Percentiles rank a stretch among this genome's conserved stretches.
Evolutionary conservation across 2,797 vertebrate species (phyloP).

Genomic region (Sebastes trivittatus): DNA sequence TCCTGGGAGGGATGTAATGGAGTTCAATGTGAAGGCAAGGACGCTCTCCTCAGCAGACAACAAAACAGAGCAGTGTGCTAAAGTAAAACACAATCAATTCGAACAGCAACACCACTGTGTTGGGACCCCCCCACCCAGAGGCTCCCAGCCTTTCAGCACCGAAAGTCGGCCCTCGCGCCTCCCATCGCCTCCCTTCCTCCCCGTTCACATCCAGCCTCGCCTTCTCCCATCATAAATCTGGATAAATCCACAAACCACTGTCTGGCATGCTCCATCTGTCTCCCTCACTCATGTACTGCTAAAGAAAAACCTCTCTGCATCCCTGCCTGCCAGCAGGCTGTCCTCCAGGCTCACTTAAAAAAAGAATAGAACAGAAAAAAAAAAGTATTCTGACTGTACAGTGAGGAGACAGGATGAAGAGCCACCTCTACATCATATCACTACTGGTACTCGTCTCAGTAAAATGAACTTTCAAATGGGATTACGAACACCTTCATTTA

Average conservation of each 20-base stretch:
- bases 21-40: slow-evolving; percentile 85
- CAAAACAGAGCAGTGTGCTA: slow-evolving; percentile 66
- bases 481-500: slow-evolving; percentile 43
- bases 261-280: slow-evolving; percentile 84
- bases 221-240: slow-evolving; percentile 85
- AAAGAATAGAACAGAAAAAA: slow-evolving; percentile 56
- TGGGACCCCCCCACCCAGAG: slow-evolving; percentile 57
- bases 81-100: slow-evolving; percentile 76
- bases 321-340: slow-evolving; percentile 75
- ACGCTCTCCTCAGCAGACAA: slow-evolving; percentile 58
- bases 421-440: slow-evolving; percentile 41
- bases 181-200: slow-evolving; percentile 39
- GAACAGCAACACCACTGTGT: slow-evolving; percentile 66
- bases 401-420: slow-evolving; percentile 39
- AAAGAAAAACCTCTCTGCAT: slow-evolving; percentile 77
- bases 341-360: slow-evolving; percentile 71
- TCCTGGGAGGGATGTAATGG: slow-evolving; percentile 72
- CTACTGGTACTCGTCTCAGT: slow-evolving; percentile 19
- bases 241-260: slow-evolving; percentile 84
- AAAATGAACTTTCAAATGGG: slow-evolving; percentile 46
- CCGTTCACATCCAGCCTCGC: slow-evolving; percentile 69
- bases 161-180: slow-evolving; percentile 57
- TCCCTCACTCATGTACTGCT: slow-evolving; percentile 80
- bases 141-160: slow-evolving; percentile 60
- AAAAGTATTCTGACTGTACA: slow-evolving; percentile 13